Conservation (phyloP, 2,797 vertebrate genomes). For the Darevskia nairensis region DNA sequence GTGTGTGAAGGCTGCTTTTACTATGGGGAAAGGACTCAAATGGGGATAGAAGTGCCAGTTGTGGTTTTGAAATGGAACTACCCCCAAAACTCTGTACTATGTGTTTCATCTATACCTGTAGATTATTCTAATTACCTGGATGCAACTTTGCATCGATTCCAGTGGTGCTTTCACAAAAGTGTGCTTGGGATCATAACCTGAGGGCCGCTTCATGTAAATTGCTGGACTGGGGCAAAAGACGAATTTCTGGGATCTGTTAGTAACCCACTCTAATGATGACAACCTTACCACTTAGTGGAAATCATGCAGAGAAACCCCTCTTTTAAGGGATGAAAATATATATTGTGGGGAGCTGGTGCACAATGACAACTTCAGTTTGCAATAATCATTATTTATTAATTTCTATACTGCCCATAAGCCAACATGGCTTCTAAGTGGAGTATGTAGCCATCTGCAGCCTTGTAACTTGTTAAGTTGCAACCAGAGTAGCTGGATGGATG, state of each 20-base stretch:
- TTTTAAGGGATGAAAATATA: background rate
- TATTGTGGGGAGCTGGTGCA: no score
- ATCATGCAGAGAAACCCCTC: background rate
- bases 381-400: background rate
- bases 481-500: background rate
- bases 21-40: no score
- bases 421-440: no score
- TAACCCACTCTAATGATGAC: background rate
- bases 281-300: background rate
- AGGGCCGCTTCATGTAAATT: background rate
- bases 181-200: background rate
- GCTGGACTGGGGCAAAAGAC: background rate
- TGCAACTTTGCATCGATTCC: background rate
- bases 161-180: background rate
- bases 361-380: background rate
- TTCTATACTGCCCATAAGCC: no score
- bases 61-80: background rate
- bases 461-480: background rate
- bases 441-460: background rate
- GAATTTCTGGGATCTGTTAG: background rate
- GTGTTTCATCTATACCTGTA: no score
- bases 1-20: no score
- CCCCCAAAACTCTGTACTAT: background rate
- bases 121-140: background rate
- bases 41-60: no score